phyloP scores from a whole-genome alignment of 2,888 invertebrate species.

The Eilema caniola region DNA sequence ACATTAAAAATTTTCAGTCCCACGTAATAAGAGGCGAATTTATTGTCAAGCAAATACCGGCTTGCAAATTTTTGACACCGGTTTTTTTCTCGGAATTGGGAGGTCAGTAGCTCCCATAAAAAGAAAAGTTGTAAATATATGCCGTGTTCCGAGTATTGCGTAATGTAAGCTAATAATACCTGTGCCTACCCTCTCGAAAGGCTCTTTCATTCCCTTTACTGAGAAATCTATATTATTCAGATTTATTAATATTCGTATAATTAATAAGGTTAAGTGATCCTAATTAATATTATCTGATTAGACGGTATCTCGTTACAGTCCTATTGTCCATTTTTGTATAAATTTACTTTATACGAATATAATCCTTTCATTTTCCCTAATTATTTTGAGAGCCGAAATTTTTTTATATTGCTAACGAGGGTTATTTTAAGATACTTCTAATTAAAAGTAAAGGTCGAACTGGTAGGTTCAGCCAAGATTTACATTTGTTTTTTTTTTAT shows the following conservation, averaged over 20 bases:
- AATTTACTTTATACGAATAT: background rate
- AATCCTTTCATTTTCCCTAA: background rate
- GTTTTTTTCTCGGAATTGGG: too few species aligned
- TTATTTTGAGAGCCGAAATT: background rate
- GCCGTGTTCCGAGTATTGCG: too few species aligned
- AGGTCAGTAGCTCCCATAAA: too few species aligned
- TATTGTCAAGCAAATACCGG: too few species aligned
- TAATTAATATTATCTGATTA: background rate
- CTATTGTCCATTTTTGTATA: background rate
- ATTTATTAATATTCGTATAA: background rate
- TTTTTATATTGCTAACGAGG: background rate
- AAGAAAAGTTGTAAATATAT: too few species aligned
- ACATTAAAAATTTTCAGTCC: too few species aligned
- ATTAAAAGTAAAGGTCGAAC: background rate
- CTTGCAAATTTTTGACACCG: too few species aligned
- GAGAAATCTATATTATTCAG: background rate
- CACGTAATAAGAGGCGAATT: too few species aligned
- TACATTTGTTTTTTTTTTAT: background rate
- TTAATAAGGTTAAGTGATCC: constrained; percentile 1
- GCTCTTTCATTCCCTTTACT: background rate
- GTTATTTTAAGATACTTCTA: background rate
- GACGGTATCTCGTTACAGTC: background rate
- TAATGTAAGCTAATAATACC: too few species aligned
- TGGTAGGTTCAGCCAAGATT: background rate
- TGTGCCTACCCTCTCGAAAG: too few species aligned